phyloP scores from a whole-genome alignment of 2,888 invertebrate genomes.

The Beris chalybata region DNA sequence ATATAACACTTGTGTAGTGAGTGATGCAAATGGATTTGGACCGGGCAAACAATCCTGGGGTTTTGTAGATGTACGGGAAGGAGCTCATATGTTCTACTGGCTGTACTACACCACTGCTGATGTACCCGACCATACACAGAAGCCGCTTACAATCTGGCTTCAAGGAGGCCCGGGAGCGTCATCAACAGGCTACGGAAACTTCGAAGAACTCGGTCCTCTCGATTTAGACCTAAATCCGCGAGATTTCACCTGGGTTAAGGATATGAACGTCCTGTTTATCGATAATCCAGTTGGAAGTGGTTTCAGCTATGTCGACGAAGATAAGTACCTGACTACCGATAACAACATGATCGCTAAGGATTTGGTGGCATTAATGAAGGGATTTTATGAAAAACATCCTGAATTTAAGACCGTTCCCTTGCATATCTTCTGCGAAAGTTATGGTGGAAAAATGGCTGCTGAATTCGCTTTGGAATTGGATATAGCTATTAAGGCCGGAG shows the following conservation, averaged over 20 bases:
- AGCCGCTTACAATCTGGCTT: constrained; percentile 83
- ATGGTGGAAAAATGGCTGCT: constrained; percentile 91
- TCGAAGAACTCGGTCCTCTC: constrained; percentile 78
- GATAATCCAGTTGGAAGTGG: constrained; percentile 92
- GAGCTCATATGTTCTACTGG: constrained; percentile 88
- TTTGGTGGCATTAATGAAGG: constrained; percentile 71
- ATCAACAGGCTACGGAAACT: constrained; percentile 83
- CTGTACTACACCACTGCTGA: constrained; percentile 73
- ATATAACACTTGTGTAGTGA: background rate
- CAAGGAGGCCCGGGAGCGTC: constrained; percentile 86
- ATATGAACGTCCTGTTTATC: constrained; percentile 82
- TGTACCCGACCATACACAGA: constrained; percentile 62
- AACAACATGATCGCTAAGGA: constrained; percentile 73
- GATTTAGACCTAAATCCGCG: constrained; percentile 69
- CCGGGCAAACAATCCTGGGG: constrained; percentile 72
- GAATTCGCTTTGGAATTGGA: constrained; percentile 68
- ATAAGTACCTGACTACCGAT: constrained; percentile 58
- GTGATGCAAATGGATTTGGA: constrained; percentile 58
- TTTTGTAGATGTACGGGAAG: constrained; percentile 70
- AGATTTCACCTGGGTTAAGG: constrained; percentile 73
- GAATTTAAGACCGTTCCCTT: constrained; percentile 73
- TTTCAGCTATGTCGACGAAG: constrained; percentile 74
- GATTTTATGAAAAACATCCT: constrained; percentile 68
- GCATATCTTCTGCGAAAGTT: constrained; percentile 87
- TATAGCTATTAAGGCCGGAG: constrained; percentile 66